Evolutionary conservation across 2,888 invertebrate genomes (phyloP), one percentile per base, ranked within the genome.

Genomic region (Frankliniella intonsa): DNA sequence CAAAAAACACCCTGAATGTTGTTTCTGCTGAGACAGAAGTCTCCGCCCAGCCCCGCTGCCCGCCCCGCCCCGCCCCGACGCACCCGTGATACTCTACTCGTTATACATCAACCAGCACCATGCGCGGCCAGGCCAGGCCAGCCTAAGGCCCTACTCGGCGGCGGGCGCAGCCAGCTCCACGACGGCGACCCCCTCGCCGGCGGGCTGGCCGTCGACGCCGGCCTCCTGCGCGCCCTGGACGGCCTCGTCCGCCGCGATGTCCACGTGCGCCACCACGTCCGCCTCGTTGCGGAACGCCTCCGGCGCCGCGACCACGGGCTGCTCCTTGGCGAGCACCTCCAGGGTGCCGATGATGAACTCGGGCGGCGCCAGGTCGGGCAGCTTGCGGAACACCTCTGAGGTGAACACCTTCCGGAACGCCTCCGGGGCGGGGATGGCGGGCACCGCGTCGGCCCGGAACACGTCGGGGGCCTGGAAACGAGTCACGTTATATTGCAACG

Each of bases 311-410:
- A 69, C 69, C 69, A 69, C 69, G 69, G 69, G 69, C 69, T 69
- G 69, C 69, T 69, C 69, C 69, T 22, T 69, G 69, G 69, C 69
- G 22, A 69, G 69, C 69, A 69, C 69, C 69, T 69, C 69, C 69
- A 69, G 69, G 22, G 69, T 69, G 69, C 69, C 69, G 69, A 69
- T 69, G 69, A 69, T 69, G 69, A 69, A 69, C 69, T 69, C 69
- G 22, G 69, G 69, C 9, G 69, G 69, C 69, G 69, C 69, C 69
- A 69, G 22, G 69, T 69, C 69, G 22, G 69, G 69, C 22, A 69
- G 69, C 69, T 69, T 69, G 9, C 69, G 69, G 69, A 69, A 69
- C 69, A 69, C 69, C 69, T 69, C 69, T 8, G 69, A 22, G 0
- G 69, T 69, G 69, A 69, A 69, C 69, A 69, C 69, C 69, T 22